Evolutionary conservation across 1,140 invertebrate genomes (phyloP).

Genomic region (Euborellia annulipes): DNA sequence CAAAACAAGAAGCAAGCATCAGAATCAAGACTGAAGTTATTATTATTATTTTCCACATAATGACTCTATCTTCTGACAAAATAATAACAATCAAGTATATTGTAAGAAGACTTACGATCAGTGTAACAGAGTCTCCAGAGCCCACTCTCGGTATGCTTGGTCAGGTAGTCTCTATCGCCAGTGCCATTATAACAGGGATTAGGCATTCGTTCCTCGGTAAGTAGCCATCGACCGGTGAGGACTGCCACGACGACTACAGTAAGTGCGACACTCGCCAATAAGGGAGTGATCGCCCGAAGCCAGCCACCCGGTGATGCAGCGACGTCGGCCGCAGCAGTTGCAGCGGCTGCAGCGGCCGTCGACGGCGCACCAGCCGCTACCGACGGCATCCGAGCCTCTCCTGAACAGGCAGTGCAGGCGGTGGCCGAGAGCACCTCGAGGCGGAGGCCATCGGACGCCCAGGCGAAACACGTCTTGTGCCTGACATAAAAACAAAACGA

Average conservation of each 20-base stretch:
- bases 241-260: constrained; percentile 44
- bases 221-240: constrained; percentile 50
- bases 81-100: too few species aligned
- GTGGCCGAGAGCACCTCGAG: too few species aligned
- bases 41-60: too few species aligned
- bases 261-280: constrained; percentile 43
- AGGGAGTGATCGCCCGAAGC: constrained; percentile 44
- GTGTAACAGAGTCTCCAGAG: constrained; percentile 52
- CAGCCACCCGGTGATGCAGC: constrained; percentile 33
- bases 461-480: constrained; percentile 20
- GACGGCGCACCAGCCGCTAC: too few species aligned
- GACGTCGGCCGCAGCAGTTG: constrained; percentile 1
- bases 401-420: too few species aligned
- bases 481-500: too few species aligned
- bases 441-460: too few species aligned
- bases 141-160: constrained; percentile 50
- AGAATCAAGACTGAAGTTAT: too few species aligned
- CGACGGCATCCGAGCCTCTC: too few species aligned
- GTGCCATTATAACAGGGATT: constrained; percentile 47
- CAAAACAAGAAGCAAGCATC: too few species aligned
- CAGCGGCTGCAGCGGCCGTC: not conserved
- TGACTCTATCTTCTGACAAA: too few species aligned
- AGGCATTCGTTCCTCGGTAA: constrained; percentile 51
- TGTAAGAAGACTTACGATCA: constrained; percentile 56
- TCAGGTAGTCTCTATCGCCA: constrained; percentile 40